phyloP scores from a whole-genome alignment of 2,888 invertebrate genomes.

The Lamellibrachia satsuma region DNA sequence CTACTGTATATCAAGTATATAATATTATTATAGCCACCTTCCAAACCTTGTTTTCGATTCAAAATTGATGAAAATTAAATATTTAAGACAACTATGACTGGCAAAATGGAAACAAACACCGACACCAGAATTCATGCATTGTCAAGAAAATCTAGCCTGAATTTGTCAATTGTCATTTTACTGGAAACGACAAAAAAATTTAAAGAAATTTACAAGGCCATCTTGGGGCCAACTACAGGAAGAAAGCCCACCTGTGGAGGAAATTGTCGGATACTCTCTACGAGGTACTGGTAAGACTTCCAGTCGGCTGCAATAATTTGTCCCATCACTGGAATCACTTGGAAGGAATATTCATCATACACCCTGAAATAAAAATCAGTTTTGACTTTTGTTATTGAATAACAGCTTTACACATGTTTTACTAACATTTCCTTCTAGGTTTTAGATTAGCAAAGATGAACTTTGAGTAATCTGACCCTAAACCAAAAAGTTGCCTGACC shows the following conservation, averaged over 20 bases:
- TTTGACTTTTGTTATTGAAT: not conserved
- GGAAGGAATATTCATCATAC: conserved; percentile 97
- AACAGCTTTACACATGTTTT: not conserved
- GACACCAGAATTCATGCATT: too few species aligned
- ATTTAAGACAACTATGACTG: too few species aligned
- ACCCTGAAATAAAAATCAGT: conserved; percentile 69
- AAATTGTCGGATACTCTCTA: conserved; percentile 96
- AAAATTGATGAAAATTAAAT: too few species aligned
- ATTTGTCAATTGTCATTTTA: too few species aligned
- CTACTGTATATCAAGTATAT: too few species aligned
- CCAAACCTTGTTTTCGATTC: too few species aligned
- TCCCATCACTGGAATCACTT: conserved; percentile 96
- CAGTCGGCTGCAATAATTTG: conserved; percentile 92
- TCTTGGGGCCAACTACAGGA: not conserved
- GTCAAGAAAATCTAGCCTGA: too few species aligned
- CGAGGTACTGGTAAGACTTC: conserved; percentile 96
- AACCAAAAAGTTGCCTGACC: too few species aligned
- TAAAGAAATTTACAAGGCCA: not conserved
- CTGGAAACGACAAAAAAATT: too few species aligned
- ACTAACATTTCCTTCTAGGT: not conserved
- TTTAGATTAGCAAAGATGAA: not conserved
- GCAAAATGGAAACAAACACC: too few species aligned
- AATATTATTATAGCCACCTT: too few species aligned
- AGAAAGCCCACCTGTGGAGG: conserved; percentile 80
- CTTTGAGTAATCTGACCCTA: too few species aligned